Evolutionary conservation across 1,140 invertebrate genomes (phyloP).

Genomic region (Drosophila azteca): DNA sequence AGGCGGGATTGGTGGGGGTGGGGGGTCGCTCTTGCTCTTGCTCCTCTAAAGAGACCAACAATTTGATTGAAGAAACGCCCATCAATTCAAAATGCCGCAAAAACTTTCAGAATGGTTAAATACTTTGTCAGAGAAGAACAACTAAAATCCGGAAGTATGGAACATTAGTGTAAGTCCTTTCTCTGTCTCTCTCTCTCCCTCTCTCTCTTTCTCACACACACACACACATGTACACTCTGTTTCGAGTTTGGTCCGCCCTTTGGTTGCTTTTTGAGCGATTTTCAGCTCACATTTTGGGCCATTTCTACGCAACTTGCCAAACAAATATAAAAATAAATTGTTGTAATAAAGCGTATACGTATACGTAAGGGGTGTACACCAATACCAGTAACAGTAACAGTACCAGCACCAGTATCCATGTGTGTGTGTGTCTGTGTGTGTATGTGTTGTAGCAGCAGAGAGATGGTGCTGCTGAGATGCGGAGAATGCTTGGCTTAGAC

Average conservation of each 20-base stretch:
- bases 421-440: too few relatives aligned
- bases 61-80: slow-evolving; percentile 31
- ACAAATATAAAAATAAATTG: slow-evolving; percentile 83
- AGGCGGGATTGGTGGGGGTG: neutral
- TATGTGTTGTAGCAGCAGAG: neutral
- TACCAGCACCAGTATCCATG: too few relatives aligned
- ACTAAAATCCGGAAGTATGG: slow-evolving; percentile 64
- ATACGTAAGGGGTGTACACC: neutral
- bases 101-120: slow-evolving; percentile 54
- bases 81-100: slow-evolving; percentile 54
- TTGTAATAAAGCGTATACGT: slow-evolving; percentile 60
- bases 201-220: neutral
- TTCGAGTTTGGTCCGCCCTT: slow-evolving; percentile 16
- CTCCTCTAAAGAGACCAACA: neutral
- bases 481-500: slow-evolving; percentile 53
- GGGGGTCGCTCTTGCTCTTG: neutral
- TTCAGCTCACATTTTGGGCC: slow-evolving; percentile 61
- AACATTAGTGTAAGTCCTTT: slow-evolving; percentile 53
- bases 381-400: too few relatives aligned
- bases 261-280: slow-evolving; percentile 68
- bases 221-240: too few relatives aligned
- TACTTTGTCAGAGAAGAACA: slow-evolving; percentile 35
- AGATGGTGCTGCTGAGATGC: slow-evolving; percentile 21
- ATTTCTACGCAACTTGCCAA: slow-evolving; percentile 80
- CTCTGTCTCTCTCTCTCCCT: neutral